These are phyloP conservation scores for Etheostoma nigrum DNA, from an alignment of 2,797 vertebrate species.

Conservation along the genomic window DNA sequence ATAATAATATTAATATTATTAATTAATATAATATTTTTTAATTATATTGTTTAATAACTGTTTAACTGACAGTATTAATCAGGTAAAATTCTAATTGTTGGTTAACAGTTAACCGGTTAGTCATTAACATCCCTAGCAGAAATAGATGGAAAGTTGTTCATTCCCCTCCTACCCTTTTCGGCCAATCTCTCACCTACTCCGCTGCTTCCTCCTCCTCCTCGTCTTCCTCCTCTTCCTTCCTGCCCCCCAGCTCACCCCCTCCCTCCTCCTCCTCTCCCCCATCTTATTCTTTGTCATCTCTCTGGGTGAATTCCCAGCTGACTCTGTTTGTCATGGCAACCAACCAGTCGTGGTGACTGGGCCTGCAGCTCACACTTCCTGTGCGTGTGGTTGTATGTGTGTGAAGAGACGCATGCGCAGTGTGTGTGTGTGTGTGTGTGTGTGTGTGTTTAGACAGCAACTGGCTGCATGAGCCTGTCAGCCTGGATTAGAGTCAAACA, in stretches of 20 bases:
- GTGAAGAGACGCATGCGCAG: constrained; percentile 1
- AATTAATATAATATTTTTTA: too few species aligned
- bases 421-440: constrained; percentile 35
- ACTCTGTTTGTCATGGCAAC: constrained; percentile 89
- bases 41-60: too few species aligned
- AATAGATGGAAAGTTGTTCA: constrained; percentile 5
- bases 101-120: too few species aligned
- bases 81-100: too few species aligned
- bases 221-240: constrained; percentile 53
- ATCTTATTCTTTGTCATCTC: constrained; percentile 81
- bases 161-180: constrained; percentile 26
- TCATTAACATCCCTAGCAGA: too few species aligned
- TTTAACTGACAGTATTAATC: too few species aligned
- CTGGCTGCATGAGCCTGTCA: constrained; percentile 85
- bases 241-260: constrained; percentile 14
- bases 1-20: too few species aligned
- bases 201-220: constrained; percentile 46
- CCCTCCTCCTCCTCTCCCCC: constrained; percentile 27
- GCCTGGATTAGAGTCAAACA: constrained; percentile 84
- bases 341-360: constrained; percentile 83
- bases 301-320: constrained; percentile 88
- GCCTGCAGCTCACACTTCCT: constrained; percentile 85
- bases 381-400: constrained; percentile 67
- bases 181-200: constrained; percentile 49
- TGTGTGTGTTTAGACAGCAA: constrained; percentile 63